A percentile compares a stretch with the other conserved stretches of the same genome.
These are phyloP conservation scores for Neuroterus valhalla DNA, from an alignment of 1,140 invertebrate genomes.

Conservation along the genomic window DNA sequence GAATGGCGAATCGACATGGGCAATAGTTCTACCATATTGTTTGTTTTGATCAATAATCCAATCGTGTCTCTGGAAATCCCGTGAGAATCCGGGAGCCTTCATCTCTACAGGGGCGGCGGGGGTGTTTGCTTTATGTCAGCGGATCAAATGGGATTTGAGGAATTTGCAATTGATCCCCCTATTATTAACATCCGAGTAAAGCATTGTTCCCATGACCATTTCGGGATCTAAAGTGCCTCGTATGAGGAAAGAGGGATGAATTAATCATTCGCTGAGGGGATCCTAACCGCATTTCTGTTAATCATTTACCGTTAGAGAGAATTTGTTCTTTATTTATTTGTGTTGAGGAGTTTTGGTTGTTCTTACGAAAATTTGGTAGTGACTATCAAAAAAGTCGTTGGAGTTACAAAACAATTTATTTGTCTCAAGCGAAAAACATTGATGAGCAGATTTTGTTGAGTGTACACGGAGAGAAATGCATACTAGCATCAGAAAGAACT, in stretches of 20 bases:
- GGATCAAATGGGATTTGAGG: conserved; percentile 68
- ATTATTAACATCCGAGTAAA: conserved; percentile 43
- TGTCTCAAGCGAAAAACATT: too few species aligned
- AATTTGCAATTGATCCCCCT: conserved; percentile 55
- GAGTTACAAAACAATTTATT: too few species aligned
- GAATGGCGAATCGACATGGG: background rate
- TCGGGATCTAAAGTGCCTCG: background rate
- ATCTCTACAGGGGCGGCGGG: conserved; percentile 50
- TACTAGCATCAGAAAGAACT: too few species aligned
- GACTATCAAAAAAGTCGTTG: too few species aligned
- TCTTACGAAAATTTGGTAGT: too few species aligned
- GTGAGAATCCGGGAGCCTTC: conserved; percentile 54
- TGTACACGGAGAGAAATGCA: too few species aligned
- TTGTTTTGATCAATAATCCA: background rate
- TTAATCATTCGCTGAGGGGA: conserved; percentile 23
- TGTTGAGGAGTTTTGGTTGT: too few species aligned
- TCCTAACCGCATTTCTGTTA: background rate
- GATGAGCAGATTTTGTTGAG: too few species aligned
- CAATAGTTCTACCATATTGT: background rate
- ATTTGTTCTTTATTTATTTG: too few species aligned
- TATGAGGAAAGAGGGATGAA: background rate
- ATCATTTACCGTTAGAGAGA: background rate
- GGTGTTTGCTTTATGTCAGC: conserved; percentile 69
- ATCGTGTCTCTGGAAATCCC: conserved; percentile 22
- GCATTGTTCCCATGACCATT: conserved; percentile 49